A percentile compares a stretch with the other conserved stretches of the same genome.
Conservation (phyloP, 2,888 invertebrate species). For the Heliconius charithonia region DNA sequence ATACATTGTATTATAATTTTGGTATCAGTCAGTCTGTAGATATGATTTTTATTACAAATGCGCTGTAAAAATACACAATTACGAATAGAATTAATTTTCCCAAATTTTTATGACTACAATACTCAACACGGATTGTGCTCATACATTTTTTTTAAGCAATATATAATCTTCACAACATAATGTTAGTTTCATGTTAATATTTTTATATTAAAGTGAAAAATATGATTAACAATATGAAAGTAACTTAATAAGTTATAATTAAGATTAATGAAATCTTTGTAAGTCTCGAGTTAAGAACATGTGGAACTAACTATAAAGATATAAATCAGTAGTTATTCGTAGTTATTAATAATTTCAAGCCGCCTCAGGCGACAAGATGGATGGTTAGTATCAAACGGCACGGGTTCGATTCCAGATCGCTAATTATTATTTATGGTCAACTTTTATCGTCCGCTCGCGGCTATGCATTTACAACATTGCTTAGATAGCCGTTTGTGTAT, state of each 20-base stretch:
- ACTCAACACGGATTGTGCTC: background rate
- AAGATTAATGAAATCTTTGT: conserved; percentile 18
- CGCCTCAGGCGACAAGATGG: conserved; percentile 61
- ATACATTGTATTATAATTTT: background rate
- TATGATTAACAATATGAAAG: background rate
- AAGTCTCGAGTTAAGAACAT: background rate
- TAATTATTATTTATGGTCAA: conserved; percentile 74
- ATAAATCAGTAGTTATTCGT: conserved; percentile 63
- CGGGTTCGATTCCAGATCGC: conserved; percentile 65
- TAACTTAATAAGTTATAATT: conserved; percentile 13
- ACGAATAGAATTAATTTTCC: background rate
- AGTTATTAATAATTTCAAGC: conserved; percentile 67
- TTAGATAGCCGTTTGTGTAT: conserved; percentile 16
- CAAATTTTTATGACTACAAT: background rate
- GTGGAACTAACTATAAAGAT: conserved; percentile 58
- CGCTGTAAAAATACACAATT: background rate
- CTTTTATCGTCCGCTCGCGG: conserved; percentile 61
- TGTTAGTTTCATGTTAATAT: no score
- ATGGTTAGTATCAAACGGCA: conserved; percentile 66
- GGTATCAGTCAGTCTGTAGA: background rate
- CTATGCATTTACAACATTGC: conserved; percentile 51
- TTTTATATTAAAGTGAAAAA: background rate
- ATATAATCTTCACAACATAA: background rate
- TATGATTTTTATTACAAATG: background rate
- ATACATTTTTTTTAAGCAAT: background rate